phyloP scores from a whole-genome alignment of 2,888 invertebrate species.

The Epirrita christyi region DNA sequence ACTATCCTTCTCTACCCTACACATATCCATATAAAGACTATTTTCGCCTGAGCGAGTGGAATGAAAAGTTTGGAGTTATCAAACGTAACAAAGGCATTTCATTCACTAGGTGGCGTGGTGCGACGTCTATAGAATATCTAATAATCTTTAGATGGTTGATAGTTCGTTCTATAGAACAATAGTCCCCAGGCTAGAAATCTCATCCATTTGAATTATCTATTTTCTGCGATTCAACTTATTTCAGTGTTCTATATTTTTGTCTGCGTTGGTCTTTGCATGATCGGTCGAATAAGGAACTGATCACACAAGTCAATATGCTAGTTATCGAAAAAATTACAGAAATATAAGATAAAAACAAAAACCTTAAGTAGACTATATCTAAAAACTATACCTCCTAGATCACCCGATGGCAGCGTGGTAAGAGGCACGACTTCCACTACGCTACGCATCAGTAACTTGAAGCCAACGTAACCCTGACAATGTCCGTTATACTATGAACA shows the following conservation, averaged over 20 bases:
- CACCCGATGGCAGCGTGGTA: too few relatives aligned
- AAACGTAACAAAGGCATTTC: constrained; percentile 53
- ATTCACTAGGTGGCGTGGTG: constrained; percentile 54
- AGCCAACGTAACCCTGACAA: constrained; percentile 16
- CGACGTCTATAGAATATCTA: constrained; percentile 50
- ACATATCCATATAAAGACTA: constrained; percentile 27
- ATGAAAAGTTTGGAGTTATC: constrained; percentile 44
- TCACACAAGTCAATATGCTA: too few relatives aligned
- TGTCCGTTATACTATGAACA: constrained; percentile 16
- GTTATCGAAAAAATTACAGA: too few relatives aligned
- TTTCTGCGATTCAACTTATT: constrained; percentile 7
- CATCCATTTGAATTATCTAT: constrained; percentile 15
- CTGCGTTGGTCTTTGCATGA: background rate
- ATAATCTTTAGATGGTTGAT: constrained; percentile 38
- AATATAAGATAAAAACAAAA: too few relatives aligned
- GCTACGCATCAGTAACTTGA: constrained; percentile 12
- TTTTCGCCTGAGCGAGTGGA: constrained; percentile 35
- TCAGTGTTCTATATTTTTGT: background rate
- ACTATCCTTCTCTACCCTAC: constrained; percentile 34
- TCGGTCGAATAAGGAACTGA: too few relatives aligned
- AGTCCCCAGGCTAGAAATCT: constrained; percentile 11
- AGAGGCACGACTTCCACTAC: constrained; percentile 2
- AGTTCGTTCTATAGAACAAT: constrained; percentile 4
- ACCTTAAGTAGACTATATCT: too few relatives aligned
- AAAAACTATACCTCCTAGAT: too few relatives aligned